A percentile compares a stretch with the other conserved stretches of the same genome.
phyloP scores from a whole-genome alignment of 2,888 invertebrate genomes.

The Agriopis aurantiaria region DNA sequence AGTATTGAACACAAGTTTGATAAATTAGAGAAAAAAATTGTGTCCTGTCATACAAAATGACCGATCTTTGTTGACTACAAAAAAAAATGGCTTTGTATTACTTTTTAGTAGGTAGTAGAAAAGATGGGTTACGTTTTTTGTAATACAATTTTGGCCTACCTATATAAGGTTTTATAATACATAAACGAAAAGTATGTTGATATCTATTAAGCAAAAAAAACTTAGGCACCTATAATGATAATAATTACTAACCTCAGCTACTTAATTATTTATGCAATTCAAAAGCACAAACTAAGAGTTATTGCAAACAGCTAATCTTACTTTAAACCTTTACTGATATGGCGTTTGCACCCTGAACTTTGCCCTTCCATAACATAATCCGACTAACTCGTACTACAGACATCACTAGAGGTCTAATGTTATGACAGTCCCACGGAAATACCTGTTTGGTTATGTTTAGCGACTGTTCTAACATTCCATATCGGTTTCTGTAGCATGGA shows the following conservation, averaged over 20 bases:
- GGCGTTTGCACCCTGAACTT: conserved; percentile 26
- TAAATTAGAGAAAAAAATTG: no score
- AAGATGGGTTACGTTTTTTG: no score
- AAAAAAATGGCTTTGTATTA: no score
- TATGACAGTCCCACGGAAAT: conserved; percentile 74
- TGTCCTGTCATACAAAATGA: no score
- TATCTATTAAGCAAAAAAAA: no score
- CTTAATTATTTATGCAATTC: conserved; percentile 7
- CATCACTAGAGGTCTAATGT: conserved; percentile 45
- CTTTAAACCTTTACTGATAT: conserved; percentile 24
- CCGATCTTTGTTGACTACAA: no score
- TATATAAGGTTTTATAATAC: no score
- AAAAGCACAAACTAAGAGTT: neutral
- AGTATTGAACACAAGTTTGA: no score
- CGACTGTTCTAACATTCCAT: conserved; percentile 52
- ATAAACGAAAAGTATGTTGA: no score
- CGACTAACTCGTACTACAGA: conserved; percentile 1
- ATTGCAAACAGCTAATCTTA: conserved; percentile 10
- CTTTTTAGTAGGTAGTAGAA: no score
- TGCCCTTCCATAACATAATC: conserved; percentile 18
- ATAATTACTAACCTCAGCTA: neutral
- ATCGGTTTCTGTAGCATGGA: conserved; percentile 53
- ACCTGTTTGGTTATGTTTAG: conserved; percentile 68
- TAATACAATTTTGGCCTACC: no score
- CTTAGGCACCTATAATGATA: neutral